Base-by-base conservation (phyloP, 1,140 invertebrate genomes). In the Tetramorium alpestre region DNA sequence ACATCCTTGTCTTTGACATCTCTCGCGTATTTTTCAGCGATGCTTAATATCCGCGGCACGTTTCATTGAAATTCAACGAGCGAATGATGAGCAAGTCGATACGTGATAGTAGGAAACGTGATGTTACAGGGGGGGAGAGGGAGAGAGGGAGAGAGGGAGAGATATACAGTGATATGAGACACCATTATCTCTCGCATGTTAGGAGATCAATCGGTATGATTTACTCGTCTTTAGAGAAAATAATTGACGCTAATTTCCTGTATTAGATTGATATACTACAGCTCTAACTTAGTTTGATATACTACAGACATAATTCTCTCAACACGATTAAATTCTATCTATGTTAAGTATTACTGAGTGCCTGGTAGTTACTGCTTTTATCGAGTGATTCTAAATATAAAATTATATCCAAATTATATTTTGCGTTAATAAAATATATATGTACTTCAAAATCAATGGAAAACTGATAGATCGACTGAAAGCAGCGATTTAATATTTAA, bases 41-140 rank as follows among this genome's bases (percentile, higher is more conserved):
- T 60, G n/a, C 38, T 73, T 51, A 82, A 82, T 60, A 82, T 60
- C 25, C 44, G 28, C 56, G 80, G 54, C 69, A 70, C 69, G 80
- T 84, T 47, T 10, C 54, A 75, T 75, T 84, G 69, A 84, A 75
- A 60, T 75, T 75, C 69, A 58, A 84, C 54, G 80, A 73, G 80
- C 69, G 69, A 84, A 84, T 75, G 54, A 84, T 75, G 80, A 84
- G 69, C 80, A 73, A 60, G 69, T 75, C 69, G 80, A 84, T 84
- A 58, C 51, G 67, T 73, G 80, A 82, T 82, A 82, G 67, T 41
- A 41, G n/a, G 25, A 47, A 60, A 82, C 69, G 54, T 44, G 41
- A 64, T 62, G 80, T 56, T 75, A 28, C 41, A 0, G 2, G 2
- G 28, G n/a, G n/a, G 54, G 2, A 3, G 6, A 18, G 38, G 3